Percentiles rank a stretch among this genome's conserved stretches.
Evolutionary conservation across 2,888 invertebrate species (phyloP).

Genomic region (Melanophora roralis): DNA sequence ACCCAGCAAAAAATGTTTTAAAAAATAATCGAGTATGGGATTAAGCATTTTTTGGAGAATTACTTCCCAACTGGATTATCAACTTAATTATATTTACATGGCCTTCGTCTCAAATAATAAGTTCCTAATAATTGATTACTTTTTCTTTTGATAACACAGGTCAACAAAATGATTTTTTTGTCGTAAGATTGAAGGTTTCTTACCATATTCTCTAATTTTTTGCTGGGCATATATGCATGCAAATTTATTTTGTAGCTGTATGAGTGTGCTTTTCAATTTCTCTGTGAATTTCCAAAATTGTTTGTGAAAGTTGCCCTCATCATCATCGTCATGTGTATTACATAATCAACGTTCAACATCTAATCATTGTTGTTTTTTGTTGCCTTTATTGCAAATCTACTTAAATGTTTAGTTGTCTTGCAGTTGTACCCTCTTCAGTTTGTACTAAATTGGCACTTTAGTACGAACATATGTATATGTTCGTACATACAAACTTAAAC

Average conservation of each 20-base stretch:
- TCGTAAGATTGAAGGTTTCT: too few relatives aligned
- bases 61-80: too few relatives aligned
- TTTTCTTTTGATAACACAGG: too few relatives aligned
- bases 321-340: constrained; percentile 41
- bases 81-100: too few relatives aligned
- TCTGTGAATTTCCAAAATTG: constrained; percentile 60
- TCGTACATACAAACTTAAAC: too few relatives aligned
- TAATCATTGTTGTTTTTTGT: not conserved
- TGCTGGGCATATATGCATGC: constrained; percentile 12
- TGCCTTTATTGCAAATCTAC: constrained; percentile 42
- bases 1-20: too few relatives aligned
- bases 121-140: too few relatives aligned
- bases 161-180: too few relatives aligned
- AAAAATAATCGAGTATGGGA: too few relatives aligned
- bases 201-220: not conserved
- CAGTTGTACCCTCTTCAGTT: constrained; percentile 47
- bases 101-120: too few relatives aligned
- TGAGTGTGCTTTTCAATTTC: constrained; percentile 49
- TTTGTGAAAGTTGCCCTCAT: constrained; percentile 53
- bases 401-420: constrained; percentile 28
- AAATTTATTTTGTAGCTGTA: constrained; percentile 29
- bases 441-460: constrained; percentile 27
- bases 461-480: too few relatives aligned
- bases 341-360: constrained; percentile 40
- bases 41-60: too few relatives aligned